Conservation (phyloP, 2,113 vertebrate genomes). For the Myiozetetes cayanensis region DNA sequence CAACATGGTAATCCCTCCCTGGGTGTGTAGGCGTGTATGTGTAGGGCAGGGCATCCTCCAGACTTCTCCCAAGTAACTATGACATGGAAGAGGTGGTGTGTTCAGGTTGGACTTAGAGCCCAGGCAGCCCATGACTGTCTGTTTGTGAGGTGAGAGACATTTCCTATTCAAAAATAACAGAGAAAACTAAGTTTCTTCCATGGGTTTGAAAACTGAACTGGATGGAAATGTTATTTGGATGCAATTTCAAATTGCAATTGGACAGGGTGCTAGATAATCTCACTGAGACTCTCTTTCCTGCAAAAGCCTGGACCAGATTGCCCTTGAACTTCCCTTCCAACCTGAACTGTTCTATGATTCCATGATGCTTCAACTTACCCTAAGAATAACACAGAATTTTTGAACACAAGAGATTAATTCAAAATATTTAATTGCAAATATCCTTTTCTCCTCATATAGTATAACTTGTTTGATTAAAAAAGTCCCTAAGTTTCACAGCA, state of each 20-base stretch:
- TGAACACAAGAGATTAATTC: not conserved
- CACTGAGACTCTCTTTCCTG: rapidly evolving
- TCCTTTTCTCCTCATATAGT: not conserved
- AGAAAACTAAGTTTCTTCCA: not conserved
- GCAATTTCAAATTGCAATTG: not conserved
- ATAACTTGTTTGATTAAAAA: not conserved
- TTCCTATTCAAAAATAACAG: not conserved
- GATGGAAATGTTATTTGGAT: not conserved
- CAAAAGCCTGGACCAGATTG: not conserved
- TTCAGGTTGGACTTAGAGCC: not conserved
- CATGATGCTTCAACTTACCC: not conserved
- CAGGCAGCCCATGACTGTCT: rapidly evolving
- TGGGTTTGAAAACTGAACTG: not conserved
- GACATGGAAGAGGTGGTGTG: not conserved
- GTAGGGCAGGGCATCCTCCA: not conserved
- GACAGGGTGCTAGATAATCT: not conserved
- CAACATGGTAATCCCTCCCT: not conserved
- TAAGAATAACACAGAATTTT: not conserved
- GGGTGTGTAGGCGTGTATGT: not conserved
- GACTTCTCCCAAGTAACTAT: not conserved
- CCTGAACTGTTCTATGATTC: not conserved
- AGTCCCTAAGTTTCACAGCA: not conserved
- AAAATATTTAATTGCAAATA: not conserved
- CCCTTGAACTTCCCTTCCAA: not conserved
- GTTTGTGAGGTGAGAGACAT: not conserved